Percentiles rank a stretch among this genome's conserved stretches.
Conservation (phyloP, 2,888 invertebrate species). For the Himalopsyche kuldschensis region DNA sequence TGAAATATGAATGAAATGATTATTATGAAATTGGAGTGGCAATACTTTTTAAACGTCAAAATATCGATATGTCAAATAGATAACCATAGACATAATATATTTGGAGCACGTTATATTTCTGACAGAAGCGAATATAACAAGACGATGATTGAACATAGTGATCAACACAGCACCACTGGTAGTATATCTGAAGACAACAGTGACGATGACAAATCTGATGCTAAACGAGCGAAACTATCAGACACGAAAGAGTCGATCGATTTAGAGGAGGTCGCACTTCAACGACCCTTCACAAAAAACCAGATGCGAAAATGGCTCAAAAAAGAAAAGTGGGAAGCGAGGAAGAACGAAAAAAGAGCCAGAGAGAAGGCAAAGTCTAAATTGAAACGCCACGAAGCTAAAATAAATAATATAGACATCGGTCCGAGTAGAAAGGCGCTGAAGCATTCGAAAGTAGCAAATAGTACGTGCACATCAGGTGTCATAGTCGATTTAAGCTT, state of each 20-base stretch:
- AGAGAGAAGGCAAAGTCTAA: constrained; percentile 74
- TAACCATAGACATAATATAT: neutral
- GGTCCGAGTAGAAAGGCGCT: constrained; percentile 81
- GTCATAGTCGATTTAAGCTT: constrained; percentile 90
- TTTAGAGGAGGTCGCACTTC: constrained; percentile 43
- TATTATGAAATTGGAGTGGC: neutral
- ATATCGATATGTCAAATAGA: neutral
- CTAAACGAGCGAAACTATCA: neutral
- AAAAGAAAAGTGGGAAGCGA: constrained; percentile 72
- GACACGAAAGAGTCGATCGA: neutral
- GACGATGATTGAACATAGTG: neutral
- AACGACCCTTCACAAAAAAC: constrained; percentile 61
- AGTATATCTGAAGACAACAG: neutral
- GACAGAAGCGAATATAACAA: neutral
- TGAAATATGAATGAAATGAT: too few species aligned
- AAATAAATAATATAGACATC: constrained; percentile 68
- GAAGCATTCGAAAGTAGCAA: constrained; percentile 71
- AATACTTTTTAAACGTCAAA: neutral
- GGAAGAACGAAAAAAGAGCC: constrained; percentile 69
- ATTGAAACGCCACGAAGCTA: constrained; percentile 68
- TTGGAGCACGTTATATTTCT: neutral
- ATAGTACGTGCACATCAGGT: constrained; percentile 67
- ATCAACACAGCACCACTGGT: neutral
- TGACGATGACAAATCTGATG: neutral
- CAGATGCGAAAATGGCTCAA: constrained; percentile 70